Evolutionary conservation across 2,797 vertebrate genomes (phyloP).

Genomic region (Gymnothorax reevesii): DNA sequence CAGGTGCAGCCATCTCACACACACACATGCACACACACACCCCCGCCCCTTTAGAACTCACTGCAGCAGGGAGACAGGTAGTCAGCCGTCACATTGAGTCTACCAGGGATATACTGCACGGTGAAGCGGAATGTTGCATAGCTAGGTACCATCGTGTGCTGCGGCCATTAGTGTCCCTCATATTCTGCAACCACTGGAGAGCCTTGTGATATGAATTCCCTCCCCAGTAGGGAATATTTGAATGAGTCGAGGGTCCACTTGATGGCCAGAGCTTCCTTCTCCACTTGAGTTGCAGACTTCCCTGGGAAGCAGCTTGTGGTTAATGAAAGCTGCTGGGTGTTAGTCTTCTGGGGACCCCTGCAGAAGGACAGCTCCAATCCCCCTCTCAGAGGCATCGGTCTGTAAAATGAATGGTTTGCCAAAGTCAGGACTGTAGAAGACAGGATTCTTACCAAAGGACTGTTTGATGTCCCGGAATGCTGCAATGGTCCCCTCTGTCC

Average conservation of each 20-base stretch:
- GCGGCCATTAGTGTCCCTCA: neutral
- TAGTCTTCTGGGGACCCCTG: neutral
- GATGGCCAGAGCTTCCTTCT: neutral
- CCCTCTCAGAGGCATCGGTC: too few relatives aligned
- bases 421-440: too few relatives aligned
- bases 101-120: neutral
- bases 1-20: too few relatives aligned
- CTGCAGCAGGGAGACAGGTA: too few relatives aligned
- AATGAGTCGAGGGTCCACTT: neutral
- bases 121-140: conserved; percentile 14
- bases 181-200: neutral
- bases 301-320: neutral
- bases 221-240: neutral
- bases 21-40: too few relatives aligned
- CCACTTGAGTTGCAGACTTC: too few relatives aligned
- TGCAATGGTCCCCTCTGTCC: neutral
- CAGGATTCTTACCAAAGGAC: too few relatives aligned
- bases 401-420: neutral
- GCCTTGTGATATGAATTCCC: neutral
- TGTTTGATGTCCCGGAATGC: too few relatives aligned
- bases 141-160: neutral
- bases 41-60: too few relatives aligned
- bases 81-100: too few relatives aligned
- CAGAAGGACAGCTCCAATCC: too few relatives aligned
- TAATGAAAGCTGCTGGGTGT: neutral